Evolutionary conservation across 2,797 vertebrate species (phyloP).

Genomic region (Coendou prehensilis): DNA sequence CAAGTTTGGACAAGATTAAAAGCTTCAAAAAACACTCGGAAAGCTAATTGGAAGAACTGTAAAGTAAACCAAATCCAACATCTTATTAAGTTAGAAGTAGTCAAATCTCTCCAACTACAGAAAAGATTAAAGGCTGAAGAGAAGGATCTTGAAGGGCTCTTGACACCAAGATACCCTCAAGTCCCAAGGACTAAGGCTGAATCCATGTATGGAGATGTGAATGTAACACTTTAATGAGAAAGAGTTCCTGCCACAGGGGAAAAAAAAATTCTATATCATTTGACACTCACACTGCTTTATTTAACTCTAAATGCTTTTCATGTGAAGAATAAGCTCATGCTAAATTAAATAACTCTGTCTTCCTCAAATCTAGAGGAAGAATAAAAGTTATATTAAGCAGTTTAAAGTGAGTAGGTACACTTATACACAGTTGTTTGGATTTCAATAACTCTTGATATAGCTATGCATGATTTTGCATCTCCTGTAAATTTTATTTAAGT

Average conservation of each 20-base stretch:
- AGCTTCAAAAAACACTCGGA: slow-evolving; percentile 18
- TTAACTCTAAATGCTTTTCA: slow-evolving; percentile 3
- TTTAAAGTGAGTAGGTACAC: not conserved
- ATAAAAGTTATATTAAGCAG: not conserved
- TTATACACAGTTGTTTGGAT: not conserved
- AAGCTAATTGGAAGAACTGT: slow-evolving; percentile 78
- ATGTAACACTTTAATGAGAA: not conserved
- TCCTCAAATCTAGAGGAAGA: not conserved
- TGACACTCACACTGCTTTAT: not conserved
- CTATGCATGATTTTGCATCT: not conserved
- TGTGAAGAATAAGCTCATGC: not conserved
- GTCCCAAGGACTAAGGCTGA: not conserved
- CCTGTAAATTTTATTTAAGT: not conserved
- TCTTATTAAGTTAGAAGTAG: slow-evolving; percentile 76
- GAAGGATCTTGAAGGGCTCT: slow-evolving; percentile 54
- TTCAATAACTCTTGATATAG: not conserved
- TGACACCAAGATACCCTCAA: not conserved
- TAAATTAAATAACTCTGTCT: not conserved
- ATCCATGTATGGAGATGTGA: not conserved
- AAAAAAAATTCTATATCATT: not conserved
- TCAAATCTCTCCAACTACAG: slow-evolving; percentile 71
- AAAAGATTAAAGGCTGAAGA: slow-evolving; percentile 73
- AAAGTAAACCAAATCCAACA: slow-evolving; percentile 78
- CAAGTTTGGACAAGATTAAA: slow-evolving; percentile 77
- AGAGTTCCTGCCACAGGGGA: not conserved